Evolutionary conservation across 2,888 invertebrate species (phyloP).

Genomic region (Auanema freiburgensis): DNA sequence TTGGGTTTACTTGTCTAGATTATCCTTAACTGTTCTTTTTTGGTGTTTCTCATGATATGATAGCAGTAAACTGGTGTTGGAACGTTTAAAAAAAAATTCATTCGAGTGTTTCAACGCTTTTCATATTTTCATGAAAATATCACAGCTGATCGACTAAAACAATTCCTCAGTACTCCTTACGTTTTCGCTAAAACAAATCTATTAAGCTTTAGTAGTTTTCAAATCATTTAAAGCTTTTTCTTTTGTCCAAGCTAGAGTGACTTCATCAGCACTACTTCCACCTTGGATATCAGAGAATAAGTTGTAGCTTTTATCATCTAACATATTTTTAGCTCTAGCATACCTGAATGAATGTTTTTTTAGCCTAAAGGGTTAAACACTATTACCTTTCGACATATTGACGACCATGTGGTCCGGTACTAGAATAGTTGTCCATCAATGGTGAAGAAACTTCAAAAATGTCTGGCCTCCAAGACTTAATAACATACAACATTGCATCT

Average conservation of each 20-base stretch:
- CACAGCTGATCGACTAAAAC: constrained; percentile 12
- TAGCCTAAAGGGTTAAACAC: not conserved
- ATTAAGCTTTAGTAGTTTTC: not conserved
- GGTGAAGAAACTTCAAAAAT: constrained; percentile 28
- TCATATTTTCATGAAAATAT: no score
- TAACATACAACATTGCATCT: constrained; percentile 42
- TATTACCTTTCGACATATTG: constrained; percentile 48
- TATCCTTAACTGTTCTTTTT: not conserved
- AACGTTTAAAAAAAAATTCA: not conserved
- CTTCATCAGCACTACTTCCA: constrained; percentile 1
- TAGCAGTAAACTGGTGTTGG: no score
- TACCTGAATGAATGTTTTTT: constrained; percentile 25
- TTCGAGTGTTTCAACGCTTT: no score
- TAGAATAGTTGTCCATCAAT: constrained; percentile 38
- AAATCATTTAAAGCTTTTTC: not conserved
- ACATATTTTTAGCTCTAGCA: constrained; percentile 35
- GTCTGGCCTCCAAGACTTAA: constrained; percentile 40
- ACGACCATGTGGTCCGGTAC: constrained; percentile 44
- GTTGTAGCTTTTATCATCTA: constrained; percentile 23
- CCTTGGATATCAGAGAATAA: constrained; percentile 38
- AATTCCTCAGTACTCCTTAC: constrained; percentile 33
- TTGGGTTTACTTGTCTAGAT: constrained; percentile 3
- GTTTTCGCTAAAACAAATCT: constrained; percentile 37
- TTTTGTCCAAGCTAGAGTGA: not conserved
- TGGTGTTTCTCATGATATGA: no score